Evolutionary conservation across 2,113 vertebrate genomes (phyloP).

Genomic region (Falcunculus frontatus): DNA sequence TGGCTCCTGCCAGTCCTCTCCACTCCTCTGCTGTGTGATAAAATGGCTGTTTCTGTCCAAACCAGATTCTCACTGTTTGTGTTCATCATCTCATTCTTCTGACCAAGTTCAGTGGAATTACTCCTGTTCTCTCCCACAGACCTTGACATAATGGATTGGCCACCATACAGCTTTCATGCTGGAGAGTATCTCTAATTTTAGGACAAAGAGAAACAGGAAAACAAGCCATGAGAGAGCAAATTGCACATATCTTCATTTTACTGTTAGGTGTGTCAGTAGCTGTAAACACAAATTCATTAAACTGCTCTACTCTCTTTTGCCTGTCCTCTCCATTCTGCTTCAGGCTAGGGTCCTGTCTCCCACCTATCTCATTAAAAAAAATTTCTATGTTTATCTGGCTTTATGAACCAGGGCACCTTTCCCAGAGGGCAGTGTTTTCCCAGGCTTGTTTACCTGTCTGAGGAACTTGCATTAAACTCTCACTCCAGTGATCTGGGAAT

Average conservation of each 20-base stretch:
- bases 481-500: background rate
- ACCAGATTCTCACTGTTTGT: background rate
- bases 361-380: background rate
- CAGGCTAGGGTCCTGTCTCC: background rate
- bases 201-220: background rate
- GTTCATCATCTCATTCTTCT: background rate
- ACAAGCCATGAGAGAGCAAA: background rate
- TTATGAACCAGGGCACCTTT: background rate
- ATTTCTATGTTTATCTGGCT: background rate
- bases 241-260: background rate
- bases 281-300: background rate
- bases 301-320: background rate
- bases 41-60: background rate
- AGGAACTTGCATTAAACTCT: constrained; percentile 30
- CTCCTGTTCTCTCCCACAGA: background rate
- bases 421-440: constrained; percentile 35
- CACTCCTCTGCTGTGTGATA: background rate
- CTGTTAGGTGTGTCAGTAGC: background rate
- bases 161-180: background rate
- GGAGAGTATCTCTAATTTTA: background rate
- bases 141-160: background rate
- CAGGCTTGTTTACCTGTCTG: constrained; percentile 45
- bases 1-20: background rate
- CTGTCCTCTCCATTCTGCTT: background rate
- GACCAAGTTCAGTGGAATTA: background rate